Evolutionary conservation across 2,113 vertebrate species (phyloP).

Genomic region (Zeus faber): DNA sequence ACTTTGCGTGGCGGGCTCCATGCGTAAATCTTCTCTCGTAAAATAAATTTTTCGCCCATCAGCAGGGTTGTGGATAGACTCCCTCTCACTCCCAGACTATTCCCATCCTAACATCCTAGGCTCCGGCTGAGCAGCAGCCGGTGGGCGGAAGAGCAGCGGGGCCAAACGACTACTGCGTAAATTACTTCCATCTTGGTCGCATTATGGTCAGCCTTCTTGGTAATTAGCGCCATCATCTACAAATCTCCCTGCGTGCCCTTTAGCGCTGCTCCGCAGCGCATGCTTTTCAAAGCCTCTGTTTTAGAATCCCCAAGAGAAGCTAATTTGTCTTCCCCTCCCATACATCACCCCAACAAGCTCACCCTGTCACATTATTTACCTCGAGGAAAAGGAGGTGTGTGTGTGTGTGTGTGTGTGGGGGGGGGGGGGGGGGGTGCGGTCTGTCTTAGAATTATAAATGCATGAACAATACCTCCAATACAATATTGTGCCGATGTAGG

Average conservation of each 20-base stretch:
- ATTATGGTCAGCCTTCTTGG: conserved; percentile 84
- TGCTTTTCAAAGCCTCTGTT: conserved; percentile 59
- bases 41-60: no score
- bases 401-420: no score
- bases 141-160: conserved; percentile 83
- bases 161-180: conserved; percentile 84
- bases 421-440: no score
- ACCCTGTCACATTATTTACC: conserved; percentile 61
- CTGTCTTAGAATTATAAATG: conserved; percentile 54
- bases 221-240: conserved; percentile 89
- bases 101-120: no score
- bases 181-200: conserved; percentile 89
- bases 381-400: conserved; percentile 35
- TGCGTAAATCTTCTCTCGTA: no score
- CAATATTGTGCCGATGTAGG: no score
- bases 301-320: conserved; percentile 68
- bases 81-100: no score
- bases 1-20: no score
- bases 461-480: conserved; percentile 45
- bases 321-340: conserved; percentile 72
- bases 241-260: conserved; percentile 85
- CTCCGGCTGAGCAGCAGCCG: conserved; percentile 61
- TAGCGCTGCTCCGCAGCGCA: conserved; percentile 76
- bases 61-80: no score
- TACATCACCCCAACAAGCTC: conserved; percentile 60